Percentiles rank a stretch among this genome's conserved stretches.
Conservation (phyloP, 2,113 vertebrate genomes). For the Macroglossus sobrinus region DNA sequence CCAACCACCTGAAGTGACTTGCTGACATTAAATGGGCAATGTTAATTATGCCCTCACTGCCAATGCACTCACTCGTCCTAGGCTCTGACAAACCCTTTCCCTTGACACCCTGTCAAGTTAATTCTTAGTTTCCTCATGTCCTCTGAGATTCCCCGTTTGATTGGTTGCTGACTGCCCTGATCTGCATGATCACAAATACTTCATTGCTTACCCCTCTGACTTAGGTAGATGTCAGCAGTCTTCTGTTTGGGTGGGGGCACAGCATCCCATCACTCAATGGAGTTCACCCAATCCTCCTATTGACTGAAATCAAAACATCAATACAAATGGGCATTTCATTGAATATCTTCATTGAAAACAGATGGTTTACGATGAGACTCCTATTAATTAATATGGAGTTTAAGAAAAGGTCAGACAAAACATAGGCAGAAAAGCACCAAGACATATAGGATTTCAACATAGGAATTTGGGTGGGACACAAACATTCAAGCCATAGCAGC, state of each 20-base stretch:
- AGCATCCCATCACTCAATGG: background rate
- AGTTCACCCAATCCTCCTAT: background rate
- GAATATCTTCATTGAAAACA: background rate
- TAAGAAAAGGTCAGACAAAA: slow-evolving; percentile 1
- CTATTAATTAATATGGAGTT: background rate
- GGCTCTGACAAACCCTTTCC: background rate
- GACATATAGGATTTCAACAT: background rate
- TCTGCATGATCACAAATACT: background rate
- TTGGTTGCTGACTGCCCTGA: background rate
- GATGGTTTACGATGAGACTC: background rate
- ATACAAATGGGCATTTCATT: background rate
- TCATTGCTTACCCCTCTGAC: background rate
- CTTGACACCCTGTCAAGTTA: background rate
- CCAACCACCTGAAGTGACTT: background rate
- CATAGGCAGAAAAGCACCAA: background rate
- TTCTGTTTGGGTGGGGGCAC: background rate
- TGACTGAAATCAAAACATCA: slow-evolving; percentile 10
- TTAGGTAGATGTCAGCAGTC: background rate
- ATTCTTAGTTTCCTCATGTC: background rate
- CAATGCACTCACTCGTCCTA: background rate
- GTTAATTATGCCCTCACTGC: background rate
- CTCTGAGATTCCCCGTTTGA: background rate
- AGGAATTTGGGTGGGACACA: too few relatives aligned
- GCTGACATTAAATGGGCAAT: background rate
- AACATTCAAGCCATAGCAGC: too few relatives aligned